phyloP scores from a whole-genome alignment of 2,888 invertebrate species.

The Drosophila ustulata region DNA sequence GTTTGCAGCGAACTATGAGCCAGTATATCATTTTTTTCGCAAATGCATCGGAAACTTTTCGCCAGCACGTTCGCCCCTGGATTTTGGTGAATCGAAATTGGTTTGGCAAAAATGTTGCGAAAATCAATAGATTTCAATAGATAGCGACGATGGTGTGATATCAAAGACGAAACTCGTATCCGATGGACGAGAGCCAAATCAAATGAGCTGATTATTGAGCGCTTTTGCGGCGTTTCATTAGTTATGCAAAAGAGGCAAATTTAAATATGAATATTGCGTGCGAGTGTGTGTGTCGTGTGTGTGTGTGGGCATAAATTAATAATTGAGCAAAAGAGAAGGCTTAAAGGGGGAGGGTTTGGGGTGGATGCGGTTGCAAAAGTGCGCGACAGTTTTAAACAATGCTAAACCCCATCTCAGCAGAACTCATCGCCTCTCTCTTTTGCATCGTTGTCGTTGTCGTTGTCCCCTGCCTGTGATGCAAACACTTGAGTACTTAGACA shows the following conservation, averaged over 20 bases:
- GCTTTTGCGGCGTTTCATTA: conserved; percentile 30
- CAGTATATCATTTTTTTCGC: conserved; percentile 43
- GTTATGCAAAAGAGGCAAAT: conserved; percentile 40
- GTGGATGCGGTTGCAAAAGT: conserved; percentile 55
- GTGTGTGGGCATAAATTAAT: conserved; percentile 66
- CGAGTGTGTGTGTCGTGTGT: conserved; percentile 10
- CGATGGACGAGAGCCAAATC: conserved; percentile 27
- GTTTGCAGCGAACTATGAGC: conserved; percentile 5
- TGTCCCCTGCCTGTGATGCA: conserved; percentile 9
- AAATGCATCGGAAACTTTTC: conserved; percentile 18
- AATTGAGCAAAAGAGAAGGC: conserved; percentile 55
- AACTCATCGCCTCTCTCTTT: neutral
- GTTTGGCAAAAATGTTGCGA: neutral
- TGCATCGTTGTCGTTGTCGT: neutral
- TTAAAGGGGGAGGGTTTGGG: neutral
- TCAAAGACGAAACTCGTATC: neutral
- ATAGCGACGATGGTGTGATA: conserved; percentile 12
- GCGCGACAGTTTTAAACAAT: conserved; percentile 69
- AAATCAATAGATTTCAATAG: conserved; percentile 19
- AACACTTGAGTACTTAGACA: conserved; percentile 75
- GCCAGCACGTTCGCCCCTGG: conserved; percentile 10
- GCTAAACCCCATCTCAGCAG: conserved; percentile 28
- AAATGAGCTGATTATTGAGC: conserved; percentile 46
- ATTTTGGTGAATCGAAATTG: conserved; percentile 19
- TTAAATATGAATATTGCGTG: neutral